Conservation (phyloP, 2,797 vertebrate species). For the Craterocephalus amniculus region DNA sequence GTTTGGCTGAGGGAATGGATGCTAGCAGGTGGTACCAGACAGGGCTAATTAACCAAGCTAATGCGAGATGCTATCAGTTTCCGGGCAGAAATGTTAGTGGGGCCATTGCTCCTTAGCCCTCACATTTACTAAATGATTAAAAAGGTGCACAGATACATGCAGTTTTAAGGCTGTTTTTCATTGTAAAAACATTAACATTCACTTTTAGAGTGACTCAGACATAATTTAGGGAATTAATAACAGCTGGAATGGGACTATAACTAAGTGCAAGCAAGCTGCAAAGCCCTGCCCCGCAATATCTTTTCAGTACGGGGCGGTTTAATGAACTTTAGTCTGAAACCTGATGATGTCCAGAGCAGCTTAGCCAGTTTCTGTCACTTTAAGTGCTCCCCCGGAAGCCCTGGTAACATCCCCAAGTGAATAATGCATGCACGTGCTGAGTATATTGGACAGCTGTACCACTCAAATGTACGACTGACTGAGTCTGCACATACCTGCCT, state of each 20-base stretch:
- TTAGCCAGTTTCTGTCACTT: constrained; percentile 48
- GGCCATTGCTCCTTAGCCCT: background rate
- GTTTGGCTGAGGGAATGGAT: background rate
- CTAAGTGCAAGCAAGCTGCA: constrained; percentile 1
- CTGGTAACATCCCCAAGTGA: constrained; percentile 63
- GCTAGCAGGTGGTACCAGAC: background rate
- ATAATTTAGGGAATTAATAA: background rate
- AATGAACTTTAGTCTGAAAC: constrained; percentile 53
- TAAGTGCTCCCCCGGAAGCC: constrained; percentile 56
- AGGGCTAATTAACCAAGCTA: background rate
- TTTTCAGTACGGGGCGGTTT: constrained; percentile 19
- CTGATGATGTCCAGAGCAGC: constrained; percentile 51
- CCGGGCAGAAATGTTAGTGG: background rate
- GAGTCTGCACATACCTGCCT: constrained; percentile 37
- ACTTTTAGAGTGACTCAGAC: background rate
- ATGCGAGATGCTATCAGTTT: background rate
- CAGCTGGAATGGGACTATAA: background rate
- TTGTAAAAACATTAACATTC: background rate
- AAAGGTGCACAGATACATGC: background rate
- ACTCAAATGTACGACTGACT: constrained; percentile 39
- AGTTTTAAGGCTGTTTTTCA: background rate
- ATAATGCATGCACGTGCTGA: constrained; percentile 76
- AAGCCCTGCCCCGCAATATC: background rate
- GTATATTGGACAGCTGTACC: constrained; percentile 54
- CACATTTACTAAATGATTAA: background rate